Percentiles rank a stretch among this genome's conserved stretches.
Conservation (phyloP, 2,888 invertebrate genomes). For the Tubiluchus corallicola region DNA sequence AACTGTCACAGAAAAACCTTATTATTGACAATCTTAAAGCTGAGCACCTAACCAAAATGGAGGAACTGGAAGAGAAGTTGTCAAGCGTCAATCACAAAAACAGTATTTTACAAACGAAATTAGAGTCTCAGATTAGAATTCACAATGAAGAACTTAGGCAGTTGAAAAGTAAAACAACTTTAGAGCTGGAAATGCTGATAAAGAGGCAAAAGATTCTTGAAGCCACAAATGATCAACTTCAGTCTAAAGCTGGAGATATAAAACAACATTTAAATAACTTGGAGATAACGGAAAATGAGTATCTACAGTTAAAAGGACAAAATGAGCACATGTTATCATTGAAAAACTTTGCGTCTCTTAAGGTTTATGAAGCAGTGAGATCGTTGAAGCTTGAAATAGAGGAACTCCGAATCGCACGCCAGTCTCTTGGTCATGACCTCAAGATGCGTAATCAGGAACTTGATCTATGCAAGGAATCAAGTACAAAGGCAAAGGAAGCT, state of each 20-base stretch:
- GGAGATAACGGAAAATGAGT: conserved; percentile 24
- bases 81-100: conserved; percentile 27
- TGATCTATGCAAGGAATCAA: too few relatives aligned
- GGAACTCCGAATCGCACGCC: too few relatives aligned
- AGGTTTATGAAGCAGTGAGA: too few relatives aligned
- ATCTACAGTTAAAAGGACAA: conserved; percentile 19
- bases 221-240: conserved; percentile 24
- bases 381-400: too few relatives aligned
- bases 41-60: conserved; percentile 23
- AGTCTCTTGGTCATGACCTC: too few relatives aligned
- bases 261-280: conserved; percentile 21
- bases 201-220: conserved; percentile 26
- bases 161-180: conserved; percentile 20
- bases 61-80: conserved; percentile 28
- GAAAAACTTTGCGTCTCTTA: conserved; percentile 26
- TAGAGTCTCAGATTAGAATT: conserved; percentile 25
- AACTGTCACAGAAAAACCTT: conserved; percentile 27
- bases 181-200: conserved; percentile 23
- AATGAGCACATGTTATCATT: conserved; percentile 24
- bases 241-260: conserved; percentile 26
- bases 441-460: too few relatives aligned
- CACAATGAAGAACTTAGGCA: conserved; percentile 25
- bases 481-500: too few relatives aligned
- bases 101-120: conserved; percentile 23
- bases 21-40: conserved; percentile 27